Evolutionary conservation across 1,140 invertebrate genomes (phyloP), one percentile per base, ranked within the genome.

Genomic region (Campoletis sonorensis): DNA sequence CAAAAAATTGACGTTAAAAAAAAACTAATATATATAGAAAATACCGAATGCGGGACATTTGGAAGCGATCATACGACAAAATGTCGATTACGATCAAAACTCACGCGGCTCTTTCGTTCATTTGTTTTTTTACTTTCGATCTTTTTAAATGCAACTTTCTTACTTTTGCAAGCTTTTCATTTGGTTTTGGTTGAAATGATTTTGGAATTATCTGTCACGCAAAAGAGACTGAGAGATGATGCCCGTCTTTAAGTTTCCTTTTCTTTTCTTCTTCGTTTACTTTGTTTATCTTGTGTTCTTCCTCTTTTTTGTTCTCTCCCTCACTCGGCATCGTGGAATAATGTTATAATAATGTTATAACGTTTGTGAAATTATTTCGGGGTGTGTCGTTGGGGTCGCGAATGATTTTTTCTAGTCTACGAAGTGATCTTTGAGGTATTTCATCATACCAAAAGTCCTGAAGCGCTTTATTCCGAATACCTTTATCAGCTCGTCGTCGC

Each of bases 391-490:
- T 81, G 84, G 72, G 83, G 61, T 71, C 68, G 26, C 33, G 77
- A 83, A 80, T 82, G 84, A 87, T 91, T 93, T 95, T 26, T 13
- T 67, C 61, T 67, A 95, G 86, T 95, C 94, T 87, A 96, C 92
- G 92, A 98, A 98, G 92, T 98, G 97, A 83, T 95, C 95, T 92
- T 98, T 98, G 81, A 98, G 93, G 91, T 97, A 97, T 90, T 98
- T 98, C 96, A 98, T 97, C 97, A 98, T 98, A 85, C 96, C 97
- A 85, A 98, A 98, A 54, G 96, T 97, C 86, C 96, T 95, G 94
- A 98, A 98, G 83, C 97, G 95, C 89, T 97, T 97, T 0, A 96
- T 95, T 26, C 97, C 97, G 89, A 98, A 96, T 67, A 98, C 96
- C 92, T 97, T 97, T 89, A 96, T 93, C 18, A 98, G 92, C 79